A percentile compares a stretch with the other conserved stretches of the same genome.
phyloP scores from a whole-genome alignment of 2,888 invertebrate genomes.

The Eubasilissa splendida region DNA sequence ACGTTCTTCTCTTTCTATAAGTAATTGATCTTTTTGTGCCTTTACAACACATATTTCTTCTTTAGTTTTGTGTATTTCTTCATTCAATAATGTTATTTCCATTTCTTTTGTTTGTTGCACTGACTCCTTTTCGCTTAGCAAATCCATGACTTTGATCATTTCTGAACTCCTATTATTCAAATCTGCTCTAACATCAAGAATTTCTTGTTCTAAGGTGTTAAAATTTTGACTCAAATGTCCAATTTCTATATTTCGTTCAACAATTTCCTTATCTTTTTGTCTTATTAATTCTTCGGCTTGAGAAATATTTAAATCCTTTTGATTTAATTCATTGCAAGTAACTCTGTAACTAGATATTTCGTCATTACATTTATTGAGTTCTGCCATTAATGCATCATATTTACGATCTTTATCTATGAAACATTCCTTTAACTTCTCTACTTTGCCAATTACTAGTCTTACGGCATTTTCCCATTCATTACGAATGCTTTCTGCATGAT shows the following conservation, averaged over 20 bases:
- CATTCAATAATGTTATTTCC: slow-evolving; percentile 63
- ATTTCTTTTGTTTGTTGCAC: slow-evolving; percentile 61
- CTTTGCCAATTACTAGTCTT: not conserved
- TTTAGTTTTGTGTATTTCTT: slow-evolving; percentile 64
- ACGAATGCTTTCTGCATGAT: not conserved
- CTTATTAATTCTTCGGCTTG: not conserved
- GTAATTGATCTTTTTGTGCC: slow-evolving; percentile 63
- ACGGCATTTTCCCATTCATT: not conserved
- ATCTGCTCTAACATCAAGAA: slow-evolving; percentile 62
- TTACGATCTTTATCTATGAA: not conserved
- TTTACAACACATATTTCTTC: slow-evolving; percentile 60
- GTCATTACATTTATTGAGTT: not conserved
- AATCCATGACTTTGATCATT: slow-evolving; percentile 59
- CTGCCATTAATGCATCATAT: not conserved
- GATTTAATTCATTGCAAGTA: not conserved
- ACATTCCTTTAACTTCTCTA: slow-evolving; percentile 8
- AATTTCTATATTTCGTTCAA: not conserved
- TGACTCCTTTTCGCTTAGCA: not conserved
- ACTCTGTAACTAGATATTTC: slow-evolving; percentile 1
- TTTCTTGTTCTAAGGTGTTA: slow-evolving; percentile 63
- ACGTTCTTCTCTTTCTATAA: slow-evolving; percentile 61
- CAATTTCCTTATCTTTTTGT: slow-evolving; percentile 3
- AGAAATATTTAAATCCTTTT: not conserved
- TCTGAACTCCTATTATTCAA: slow-evolving; percentile 59
- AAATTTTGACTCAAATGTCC: slow-evolving; percentile 62